Base-by-base conservation (phyloP, 2,888 invertebrate genomes). In the Silvanus unidentatus region DNA sequence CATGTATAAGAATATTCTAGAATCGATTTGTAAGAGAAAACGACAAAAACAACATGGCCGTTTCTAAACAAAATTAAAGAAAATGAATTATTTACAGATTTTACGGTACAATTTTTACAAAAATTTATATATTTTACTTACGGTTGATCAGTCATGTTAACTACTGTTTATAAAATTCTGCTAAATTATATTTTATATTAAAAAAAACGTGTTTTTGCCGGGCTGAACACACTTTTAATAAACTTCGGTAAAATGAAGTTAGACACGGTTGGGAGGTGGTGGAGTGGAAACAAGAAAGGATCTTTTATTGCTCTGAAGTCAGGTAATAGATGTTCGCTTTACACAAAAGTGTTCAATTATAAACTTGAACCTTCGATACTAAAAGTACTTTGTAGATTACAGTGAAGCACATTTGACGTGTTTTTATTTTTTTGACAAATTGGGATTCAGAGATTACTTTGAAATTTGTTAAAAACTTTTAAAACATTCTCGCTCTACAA, bases 391-490 rank as follows among this genome's bases (percentile, higher is more conserved):
- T n/a, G n/a, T n/a, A 22, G 8, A 22, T 22, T 22, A 8, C 22
- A 22, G 22, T 22, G 8, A 22, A 8, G 4, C 22, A 22, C 22
- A 22, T 22, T 22, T 22, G 22, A 22, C 22, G 22, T 22, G 22
- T 22, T 5, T 3, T 3, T 22, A 48, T 40, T 29, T 63, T 43
- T 46, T 80, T 80, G 80, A 77, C 77, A 29, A 77, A 75, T 58
- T 75, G 77, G 44, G 79, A 77, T 64, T 69, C 77, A 52, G 77
- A 78, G 58, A 76, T 76, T 49, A 75, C 79, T 54, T 75, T 80
- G 39, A 76, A 81, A 61, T 75, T 75, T 42, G 70, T 74, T 9
- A 92, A 92, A 70, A 98, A 98, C 70, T n/a, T n/a, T n/a, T n/a
- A n/a, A n/a, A n/a, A n/a, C n/a, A n/a, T n/a, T n/a, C n/a, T n/a